Base-by-base conservation (phyloP, 2,888 invertebrate species). In the Heliothis peltigera region DNA sequence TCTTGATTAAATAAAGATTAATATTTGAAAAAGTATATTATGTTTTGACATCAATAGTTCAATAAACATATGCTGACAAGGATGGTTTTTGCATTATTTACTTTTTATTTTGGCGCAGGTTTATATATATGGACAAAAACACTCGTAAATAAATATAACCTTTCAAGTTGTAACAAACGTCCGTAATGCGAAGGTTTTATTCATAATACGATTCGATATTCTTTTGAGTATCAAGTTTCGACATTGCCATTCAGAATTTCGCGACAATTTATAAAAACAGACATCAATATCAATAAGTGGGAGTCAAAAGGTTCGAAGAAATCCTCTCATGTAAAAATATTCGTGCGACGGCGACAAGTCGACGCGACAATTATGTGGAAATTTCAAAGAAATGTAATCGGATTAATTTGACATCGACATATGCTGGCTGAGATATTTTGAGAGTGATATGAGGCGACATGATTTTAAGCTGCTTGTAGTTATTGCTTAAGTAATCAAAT, bases 321-420 rank as follows among this genome's bases (percentile, higher is more conserved):
- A 66, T 64, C 60, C 52, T 61, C 65, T 61, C 69, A 70, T 56
- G 68, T 67, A 60, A 70, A 72, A 63, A 75, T 69, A 69, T 70
- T 60, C 49, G 28, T 47, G 21, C 32, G 44, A 54, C 54, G 51
- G 58, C 54, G 66, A 72, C 60, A 67, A 61, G 69, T 79, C 70
- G 72, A 72, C 74, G 70, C 52, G 59, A 75, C 84, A 84, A 84
- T 85, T 86, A 84, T 85, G 84, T 82, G 83, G 77, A 84, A 84
- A 84, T 86, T 72, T 70, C 80, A 79, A 76, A 69, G 77, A 70
- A 72, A 46, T 57, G 63, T 85, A 84, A 86, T 79, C 81, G 75
- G 84, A 84, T 86, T 86, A 82, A 61, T 46, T 69, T 46, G 57
- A 65, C 18, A 28, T 8, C 49, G 58, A 54, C 25, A 49, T 22